Evolutionary conservation across 1,140 invertebrate genomes (phyloP).

Genomic region (Lasaia peninsularis): DNA sequence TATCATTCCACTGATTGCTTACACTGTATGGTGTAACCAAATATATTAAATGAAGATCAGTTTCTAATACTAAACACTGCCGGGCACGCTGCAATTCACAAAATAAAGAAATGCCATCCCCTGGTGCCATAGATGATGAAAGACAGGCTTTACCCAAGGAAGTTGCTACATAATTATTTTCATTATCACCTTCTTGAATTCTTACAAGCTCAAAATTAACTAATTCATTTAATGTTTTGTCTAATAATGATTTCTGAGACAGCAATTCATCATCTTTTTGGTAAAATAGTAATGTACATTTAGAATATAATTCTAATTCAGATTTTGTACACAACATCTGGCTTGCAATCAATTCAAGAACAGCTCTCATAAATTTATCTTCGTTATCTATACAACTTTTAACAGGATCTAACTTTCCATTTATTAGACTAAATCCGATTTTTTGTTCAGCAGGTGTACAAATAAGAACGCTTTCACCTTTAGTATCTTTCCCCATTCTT

Average conservation of each 20-base stretch:
- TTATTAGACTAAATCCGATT: constrained; percentile 84
- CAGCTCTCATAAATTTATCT: constrained; percentile 82
- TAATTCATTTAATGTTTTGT: constrained; percentile 66
- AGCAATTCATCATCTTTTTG: constrained; percentile 37
- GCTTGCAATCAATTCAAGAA: constrained; percentile 92
- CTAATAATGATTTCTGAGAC: constrained; percentile 50
- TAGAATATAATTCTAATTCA: constrained; percentile 88
- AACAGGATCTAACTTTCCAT: constrained; percentile 84
- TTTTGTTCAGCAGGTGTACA: constrained; percentile 87
- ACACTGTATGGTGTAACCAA: constrained; percentile 92
- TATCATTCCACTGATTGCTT: constrained; percentile 84
- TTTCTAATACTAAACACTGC: constrained; percentile 94
- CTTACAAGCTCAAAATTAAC: constrained; percentile 79
- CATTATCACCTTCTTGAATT: constrained; percentile 69
- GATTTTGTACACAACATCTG: constrained; percentile 85
- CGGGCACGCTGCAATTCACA: constrained; percentile 94
- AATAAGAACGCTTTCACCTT: constrained; percentile 94
- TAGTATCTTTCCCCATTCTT: constrained; percentile 91
- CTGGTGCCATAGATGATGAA: constrained; percentile 93
- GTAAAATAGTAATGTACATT: constrained; percentile 84
- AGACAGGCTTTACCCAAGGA: constrained; percentile 94
- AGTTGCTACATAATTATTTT: constrained; percentile 85
- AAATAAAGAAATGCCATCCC: constrained; percentile 92
- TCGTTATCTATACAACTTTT: constrained; percentile 88
- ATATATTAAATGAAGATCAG: constrained; percentile 96